A percentile compares a stretch with the other conserved stretches of the same genome.
Conservation (phyloP, 2,797 vertebrate species). For the Rhynchotus rufescens region DNA sequence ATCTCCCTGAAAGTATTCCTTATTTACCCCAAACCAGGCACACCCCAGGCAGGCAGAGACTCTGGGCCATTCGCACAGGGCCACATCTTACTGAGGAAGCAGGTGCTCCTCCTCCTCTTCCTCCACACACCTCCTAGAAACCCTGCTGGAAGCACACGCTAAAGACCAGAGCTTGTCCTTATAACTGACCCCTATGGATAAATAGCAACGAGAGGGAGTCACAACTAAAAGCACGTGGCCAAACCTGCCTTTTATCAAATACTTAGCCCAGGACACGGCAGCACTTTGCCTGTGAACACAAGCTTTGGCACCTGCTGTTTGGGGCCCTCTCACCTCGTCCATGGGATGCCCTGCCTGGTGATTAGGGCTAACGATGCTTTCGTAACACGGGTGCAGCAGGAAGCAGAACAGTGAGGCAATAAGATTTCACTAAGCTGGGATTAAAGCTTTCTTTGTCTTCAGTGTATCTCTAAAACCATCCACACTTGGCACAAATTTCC, state of each 20-base stretch:
- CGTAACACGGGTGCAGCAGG: background rate
- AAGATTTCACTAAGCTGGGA: background rate
- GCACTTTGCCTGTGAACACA: background rate
- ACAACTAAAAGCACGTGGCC: background rate
- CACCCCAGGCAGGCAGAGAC: background rate
- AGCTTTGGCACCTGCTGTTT: background rate
- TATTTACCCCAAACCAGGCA: constrained; percentile 2
- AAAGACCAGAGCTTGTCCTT: background rate
- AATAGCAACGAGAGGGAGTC: background rate
- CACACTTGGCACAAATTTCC: background rate
- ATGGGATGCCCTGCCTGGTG: background rate
- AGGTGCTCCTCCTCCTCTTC: background rate
- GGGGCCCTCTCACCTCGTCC: background rate
- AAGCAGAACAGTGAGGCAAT: background rate
- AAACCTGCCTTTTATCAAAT: background rate
- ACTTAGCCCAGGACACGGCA: background rate
- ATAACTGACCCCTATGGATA: background rate
- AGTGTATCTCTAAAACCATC: background rate
- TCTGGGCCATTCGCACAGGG: background rate
- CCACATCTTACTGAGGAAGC: background rate
- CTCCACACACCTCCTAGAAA: background rate
- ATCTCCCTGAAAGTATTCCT: constrained; percentile 1
- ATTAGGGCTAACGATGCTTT: background rate
- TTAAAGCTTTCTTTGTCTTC: background rate
- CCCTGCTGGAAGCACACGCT: background rate